A percentile compares a stretch with the other conserved stretches of the same genome.
phyloP scores from a whole-genome alignment of 1,140 invertebrate species.

The Hyphantria cunea region DNA sequence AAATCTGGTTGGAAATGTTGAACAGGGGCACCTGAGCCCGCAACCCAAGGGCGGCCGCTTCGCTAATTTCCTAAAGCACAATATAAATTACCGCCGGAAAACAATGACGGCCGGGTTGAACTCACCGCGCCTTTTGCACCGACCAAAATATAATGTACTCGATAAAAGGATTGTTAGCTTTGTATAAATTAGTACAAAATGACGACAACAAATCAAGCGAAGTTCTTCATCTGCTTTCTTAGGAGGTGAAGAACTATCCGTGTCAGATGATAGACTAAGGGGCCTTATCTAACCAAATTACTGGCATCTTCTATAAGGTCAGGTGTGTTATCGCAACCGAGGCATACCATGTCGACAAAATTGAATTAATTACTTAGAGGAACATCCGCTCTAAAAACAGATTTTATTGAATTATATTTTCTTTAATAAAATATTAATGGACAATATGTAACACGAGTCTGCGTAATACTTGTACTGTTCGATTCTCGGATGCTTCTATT shows the following conservation, averaged over 20 bases:
- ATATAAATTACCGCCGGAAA: slow-evolving; percentile 69
- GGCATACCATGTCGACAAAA: slow-evolving; percentile 22
- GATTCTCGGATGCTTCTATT: slow-evolving; percentile 47
- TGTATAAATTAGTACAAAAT: slow-evolving; percentile 46
- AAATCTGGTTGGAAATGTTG: slow-evolving; percentile 68
- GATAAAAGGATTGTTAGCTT: slow-evolving; percentile 57
- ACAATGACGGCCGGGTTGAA: slow-evolving; percentile 59
- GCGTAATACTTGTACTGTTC: slow-evolving; percentile 30
- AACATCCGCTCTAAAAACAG: not conserved
- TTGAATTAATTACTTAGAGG: slow-evolving; percentile 1
- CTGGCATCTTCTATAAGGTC: slow-evolving; percentile 3
- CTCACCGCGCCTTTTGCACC: slow-evolving; percentile 32
- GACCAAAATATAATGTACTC: slow-evolving; percentile 54
- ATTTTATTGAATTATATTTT: no score
- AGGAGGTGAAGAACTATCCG: not conserved
- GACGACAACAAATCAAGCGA: slow-evolving; percentile 34
- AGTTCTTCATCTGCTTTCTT: slow-evolving; percentile 10
- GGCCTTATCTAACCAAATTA: slow-evolving; percentile 6
- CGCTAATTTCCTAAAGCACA: slow-evolving; percentile 69
- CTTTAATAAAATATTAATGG: not conserved
- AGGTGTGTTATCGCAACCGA: slow-evolving; percentile 20
- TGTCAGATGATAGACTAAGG: not conserved
- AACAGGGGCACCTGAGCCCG: slow-evolving; percentile 62
- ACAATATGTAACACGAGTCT: slow-evolving; percentile 10
- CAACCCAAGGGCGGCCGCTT: slow-evolving; percentile 34